phyloP scores from a whole-genome alignment of 2,113 vertebrate genomes.

The Perca flavescens region DNA sequence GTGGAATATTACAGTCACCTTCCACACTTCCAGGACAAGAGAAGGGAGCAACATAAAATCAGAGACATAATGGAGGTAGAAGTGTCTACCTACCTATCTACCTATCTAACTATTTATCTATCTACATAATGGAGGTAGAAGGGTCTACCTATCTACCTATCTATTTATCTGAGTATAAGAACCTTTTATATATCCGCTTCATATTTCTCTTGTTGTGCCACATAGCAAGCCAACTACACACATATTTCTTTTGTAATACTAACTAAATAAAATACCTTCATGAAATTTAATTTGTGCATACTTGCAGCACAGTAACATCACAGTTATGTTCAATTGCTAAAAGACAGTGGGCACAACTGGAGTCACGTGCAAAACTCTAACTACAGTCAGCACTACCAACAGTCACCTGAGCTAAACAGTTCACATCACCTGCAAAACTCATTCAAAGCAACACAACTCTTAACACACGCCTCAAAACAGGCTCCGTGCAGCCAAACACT shows the following conservation, averaged over 20 bases:
- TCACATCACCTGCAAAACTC: too few species aligned
- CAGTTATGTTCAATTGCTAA: too few species aligned
- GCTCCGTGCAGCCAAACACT: too few species aligned
- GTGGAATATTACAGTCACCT: constrained; percentile 59
- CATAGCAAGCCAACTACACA: neutral
- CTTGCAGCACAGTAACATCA: constrained; percentile 16
- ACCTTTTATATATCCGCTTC: neutral
- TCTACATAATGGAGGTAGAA: neutral
- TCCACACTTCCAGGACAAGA: constrained; percentile 52
- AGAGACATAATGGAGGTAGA: neutral
- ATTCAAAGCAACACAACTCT: too few species aligned
- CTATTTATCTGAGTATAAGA: neutral
- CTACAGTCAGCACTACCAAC: too few species aligned
- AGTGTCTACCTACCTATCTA: constrained; percentile 7
- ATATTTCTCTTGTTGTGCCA: neutral
- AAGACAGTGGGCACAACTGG: too few species aligned
- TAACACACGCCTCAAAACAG: too few species aligned
- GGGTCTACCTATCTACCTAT: constrained; percentile 13
- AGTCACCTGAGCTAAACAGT: too few species aligned
- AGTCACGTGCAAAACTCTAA: too few species aligned
- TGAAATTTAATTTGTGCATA: constrained; percentile 35
- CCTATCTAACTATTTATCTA: neutral
- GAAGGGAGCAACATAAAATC: constrained; percentile 20
- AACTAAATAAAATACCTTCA: constrained; percentile 49
- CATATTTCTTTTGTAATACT: constrained; percentile 30